Evolutionary conservation across 1,140 invertebrate genomes (phyloP).

Genomic region (Stegodyphus mimosarum): DNA sequence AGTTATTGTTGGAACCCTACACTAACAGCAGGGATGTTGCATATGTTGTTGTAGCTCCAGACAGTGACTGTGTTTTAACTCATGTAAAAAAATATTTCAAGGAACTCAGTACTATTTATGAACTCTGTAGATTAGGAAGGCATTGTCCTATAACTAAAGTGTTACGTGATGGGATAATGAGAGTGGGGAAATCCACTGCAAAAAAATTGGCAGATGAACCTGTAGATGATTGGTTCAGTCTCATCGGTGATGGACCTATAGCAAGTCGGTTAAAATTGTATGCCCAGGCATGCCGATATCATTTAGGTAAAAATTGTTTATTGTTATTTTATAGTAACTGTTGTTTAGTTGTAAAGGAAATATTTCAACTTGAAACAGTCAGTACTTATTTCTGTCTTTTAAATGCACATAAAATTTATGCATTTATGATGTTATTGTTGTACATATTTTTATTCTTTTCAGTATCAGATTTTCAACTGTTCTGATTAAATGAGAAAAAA

Average conservation of each 20-base stretch:
- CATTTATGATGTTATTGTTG: too few species aligned
- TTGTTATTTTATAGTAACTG: not conserved
- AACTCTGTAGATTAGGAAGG: slow-evolving; percentile 72
- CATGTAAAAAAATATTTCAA: slow-evolving; percentile 89
- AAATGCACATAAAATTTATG: too few species aligned
- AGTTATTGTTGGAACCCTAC: slow-evolving; percentile 92
- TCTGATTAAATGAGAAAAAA: too few species aligned
- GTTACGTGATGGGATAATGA: slow-evolving; percentile 78
- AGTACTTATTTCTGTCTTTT: too few species aligned
- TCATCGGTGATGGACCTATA: slow-evolving; percentile 78
- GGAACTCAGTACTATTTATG: slow-evolving; percentile 91
- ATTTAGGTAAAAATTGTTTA: slow-evolving; percentile 53
- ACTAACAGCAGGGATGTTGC: slow-evolving; percentile 91
- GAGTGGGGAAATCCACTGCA: slow-evolving; percentile 79
- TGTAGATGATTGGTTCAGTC: slow-evolving; percentile 91
- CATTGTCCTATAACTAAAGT: slow-evolving; percentile 64
- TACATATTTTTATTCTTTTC: too few species aligned
- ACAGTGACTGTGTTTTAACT: slow-evolving; percentile 84
- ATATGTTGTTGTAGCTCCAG: slow-evolving; percentile 93
- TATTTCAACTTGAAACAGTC: too few species aligned
- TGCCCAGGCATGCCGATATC: slow-evolving; percentile 76
- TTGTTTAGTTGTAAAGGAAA: too few species aligned
- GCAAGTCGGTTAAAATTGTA: slow-evolving; percentile 86
- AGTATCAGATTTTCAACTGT: too few species aligned
- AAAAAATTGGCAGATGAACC: slow-evolving; percentile 76